Evolutionary conservation across 92 coral and sea anemone genomes (phyloP), one percentile per base, ranked within the genome.

Genomic region (Phymanthus crucifer): DNA sequence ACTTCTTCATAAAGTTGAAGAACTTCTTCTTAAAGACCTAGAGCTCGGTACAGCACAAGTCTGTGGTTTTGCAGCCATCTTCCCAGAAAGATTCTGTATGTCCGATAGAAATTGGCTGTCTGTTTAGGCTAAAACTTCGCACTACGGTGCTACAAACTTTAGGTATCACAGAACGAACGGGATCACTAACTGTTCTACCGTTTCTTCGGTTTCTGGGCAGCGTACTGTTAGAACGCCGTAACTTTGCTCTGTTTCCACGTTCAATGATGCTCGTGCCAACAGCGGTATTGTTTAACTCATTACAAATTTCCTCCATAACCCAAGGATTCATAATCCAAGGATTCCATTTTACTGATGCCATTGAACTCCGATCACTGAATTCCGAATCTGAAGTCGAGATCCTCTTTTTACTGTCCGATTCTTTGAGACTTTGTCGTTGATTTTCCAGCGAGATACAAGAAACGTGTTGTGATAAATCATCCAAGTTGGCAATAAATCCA

Each of bases 181-280:
- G 86, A 32, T 82, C 86, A 24, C 86, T 82, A 0, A 74, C 80
- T 14, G 77, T 82, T 40, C 80, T 37, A n/a, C 32, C 72, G 64
- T n/a, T 38, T 24, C 79, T 40, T 32, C 72, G 64, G 23, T 37
- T 73, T 58, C 77, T 57, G 0, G 86, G 47, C 2, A 82, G 18
- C 1, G 86, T 32, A 36, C 86, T 82, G 80, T 74, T 73, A 14
- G 76, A 47, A 0, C 86, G 79, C 24, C 86, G 79, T 50, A 82
- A 64, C 37, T 82, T 82, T 26, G 86, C 86, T 65, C 86, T 58
- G 72, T 82, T 82, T 35, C 86, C 86, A 21, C 86, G 33, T 37
- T 82, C 86, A 18, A 82, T 54, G 6, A 82, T 32, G 64, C 79
- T 74, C 29, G 69, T 26, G 19, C 77, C 86, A 23, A 82, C 50